Percentiles rank a stretch among this genome's conserved stretches.
Conservation (phyloP, 2,888 invertebrate species). For the Disparrhopalites patrizii region DNA sequence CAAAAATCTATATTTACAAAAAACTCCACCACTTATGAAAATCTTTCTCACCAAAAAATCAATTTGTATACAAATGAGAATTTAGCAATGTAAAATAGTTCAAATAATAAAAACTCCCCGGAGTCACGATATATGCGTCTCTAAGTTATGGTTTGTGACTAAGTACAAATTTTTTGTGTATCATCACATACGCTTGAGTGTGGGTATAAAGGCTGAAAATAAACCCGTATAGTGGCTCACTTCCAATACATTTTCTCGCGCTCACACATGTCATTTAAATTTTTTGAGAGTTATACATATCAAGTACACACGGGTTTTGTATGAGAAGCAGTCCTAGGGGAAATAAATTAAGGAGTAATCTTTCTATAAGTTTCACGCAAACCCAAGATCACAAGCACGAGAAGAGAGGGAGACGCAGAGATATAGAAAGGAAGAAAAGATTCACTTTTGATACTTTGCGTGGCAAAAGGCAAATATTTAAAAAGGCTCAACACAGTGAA, state of each 20-base stretch:
- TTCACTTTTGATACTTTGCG: too few relatives aligned
- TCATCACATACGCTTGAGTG: constrained; percentile 15
- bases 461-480: too few relatives aligned
- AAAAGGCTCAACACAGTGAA: too few relatives aligned
- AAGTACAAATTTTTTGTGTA: not conserved
- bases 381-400: too few relatives aligned
- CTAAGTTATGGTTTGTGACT: not conserved
- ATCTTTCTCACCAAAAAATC: too few relatives aligned
- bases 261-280: constrained; percentile 16
- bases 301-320: too few relatives aligned
- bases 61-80: not conserved
- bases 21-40: too few relatives aligned
- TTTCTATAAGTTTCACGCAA: too few relatives aligned
- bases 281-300: not conserved
- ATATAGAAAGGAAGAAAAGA: not conserved
- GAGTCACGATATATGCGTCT: not conserved
- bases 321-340: too few relatives aligned
- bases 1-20: too few relatives aligned
- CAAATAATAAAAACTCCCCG: not conserved
- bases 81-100: not conserved
- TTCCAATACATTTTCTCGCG: constrained; percentile 20
- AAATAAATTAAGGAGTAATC: too few relatives aligned
- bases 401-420: too few relatives aligned
- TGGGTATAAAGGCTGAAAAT: constrained; percentile 26
- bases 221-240: constrained; percentile 22